phyloP scores from a whole-genome alignment of 2,888 invertebrate genomes.

The Acleris holmiana region DNA sequence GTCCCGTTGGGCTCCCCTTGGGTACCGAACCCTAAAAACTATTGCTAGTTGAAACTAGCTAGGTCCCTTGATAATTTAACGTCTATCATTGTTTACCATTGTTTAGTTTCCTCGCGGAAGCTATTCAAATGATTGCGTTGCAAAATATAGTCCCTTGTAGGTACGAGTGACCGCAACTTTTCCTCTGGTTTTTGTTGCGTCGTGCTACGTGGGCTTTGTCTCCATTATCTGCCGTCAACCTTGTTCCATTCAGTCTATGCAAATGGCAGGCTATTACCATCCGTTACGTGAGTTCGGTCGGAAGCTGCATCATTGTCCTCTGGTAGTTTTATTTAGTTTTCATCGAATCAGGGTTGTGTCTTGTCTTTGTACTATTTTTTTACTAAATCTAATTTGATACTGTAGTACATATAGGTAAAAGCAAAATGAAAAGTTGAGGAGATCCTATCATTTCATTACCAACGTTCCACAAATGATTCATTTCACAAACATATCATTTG shows the following conservation, averaged over 20 bases:
- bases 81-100: background rate
- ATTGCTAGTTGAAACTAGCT: too few species aligned
- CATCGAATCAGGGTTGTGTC: constrained; percentile 24
- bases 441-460: too few species aligned
- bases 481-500: too few species aligned
- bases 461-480: too few species aligned
- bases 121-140: constrained; percentile 1
- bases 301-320: constrained; percentile 29
- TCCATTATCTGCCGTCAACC: constrained; percentile 15
- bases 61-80: too few species aligned
- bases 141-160: constrained; percentile 12
- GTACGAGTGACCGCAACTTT: constrained; percentile 27
- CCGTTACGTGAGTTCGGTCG: constrained; percentile 32
- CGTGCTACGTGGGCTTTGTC: constrained; percentile 24
- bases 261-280: constrained; percentile 36
- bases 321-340: constrained; percentile 29
- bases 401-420: too few species aligned
- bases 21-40: too few species aligned
- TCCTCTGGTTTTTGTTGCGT: constrained; percentile 22
- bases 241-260: constrained; percentile 35
- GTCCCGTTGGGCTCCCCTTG: too few species aligned
- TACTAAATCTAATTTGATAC: too few species aligned
- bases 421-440: too few species aligned
- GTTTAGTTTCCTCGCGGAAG: constrained; percentile 20
- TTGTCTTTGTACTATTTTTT: background rate